Percentiles rank a stretch among this genome's conserved stretches.
Conservation (phyloP, 2,113 vertebrate genomes). For the Aplodontia rufa region DNA sequence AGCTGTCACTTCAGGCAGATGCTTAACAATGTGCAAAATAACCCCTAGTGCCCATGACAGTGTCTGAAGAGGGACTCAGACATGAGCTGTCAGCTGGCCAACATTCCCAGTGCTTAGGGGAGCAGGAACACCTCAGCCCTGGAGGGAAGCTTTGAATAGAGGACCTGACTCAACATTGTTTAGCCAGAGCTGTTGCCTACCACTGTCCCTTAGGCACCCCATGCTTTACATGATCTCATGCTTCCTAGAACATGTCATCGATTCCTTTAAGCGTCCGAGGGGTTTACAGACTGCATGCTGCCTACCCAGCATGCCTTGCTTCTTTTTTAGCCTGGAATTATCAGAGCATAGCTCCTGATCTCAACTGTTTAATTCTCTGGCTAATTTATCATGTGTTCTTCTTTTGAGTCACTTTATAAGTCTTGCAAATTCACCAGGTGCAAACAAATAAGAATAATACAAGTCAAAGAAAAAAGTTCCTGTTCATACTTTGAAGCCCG, state of each 20-base stretch:
- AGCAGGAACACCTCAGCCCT: background rate
- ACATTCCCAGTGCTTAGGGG: background rate
- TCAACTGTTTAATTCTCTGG: background rate
- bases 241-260: background rate
- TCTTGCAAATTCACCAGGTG: background rate
- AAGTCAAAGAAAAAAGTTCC: background rate
- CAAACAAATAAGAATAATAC: background rate
- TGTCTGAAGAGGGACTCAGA: background rate
- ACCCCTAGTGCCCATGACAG: background rate
- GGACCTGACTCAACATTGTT: too few species aligned
- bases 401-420: background rate
- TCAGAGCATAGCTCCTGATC: background rate
- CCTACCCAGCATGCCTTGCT: background rate
- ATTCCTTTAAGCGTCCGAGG: background rate
- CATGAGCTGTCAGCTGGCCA: background rate
- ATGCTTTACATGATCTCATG: rapidly evolving
- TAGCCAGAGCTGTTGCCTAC: background rate
- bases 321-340: conserved; percentile 12
- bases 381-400: background rate
- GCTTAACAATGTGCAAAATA: background rate
- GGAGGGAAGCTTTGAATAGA: too few species aligned
- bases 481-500: background rate
- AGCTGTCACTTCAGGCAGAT: background rate
- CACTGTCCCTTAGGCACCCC: too few species aligned
- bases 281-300: background rate